phyloP scores from a whole-genome alignment of 2,888 invertebrate genomes.

The Operophtera brumata region DNA sequence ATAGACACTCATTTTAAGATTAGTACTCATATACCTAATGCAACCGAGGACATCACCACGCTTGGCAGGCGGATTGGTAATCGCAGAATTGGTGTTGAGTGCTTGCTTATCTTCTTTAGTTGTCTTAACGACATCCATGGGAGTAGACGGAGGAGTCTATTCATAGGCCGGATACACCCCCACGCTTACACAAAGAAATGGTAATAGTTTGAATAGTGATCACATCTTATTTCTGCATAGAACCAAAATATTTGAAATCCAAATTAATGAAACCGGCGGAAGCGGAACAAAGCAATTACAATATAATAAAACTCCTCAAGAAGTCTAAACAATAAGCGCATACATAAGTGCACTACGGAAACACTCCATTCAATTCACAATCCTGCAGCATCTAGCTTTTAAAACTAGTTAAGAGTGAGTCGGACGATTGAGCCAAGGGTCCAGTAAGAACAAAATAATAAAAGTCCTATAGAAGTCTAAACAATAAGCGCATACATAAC shows the following conservation, averaged over 20 bases:
- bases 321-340: conserved; percentile 17
- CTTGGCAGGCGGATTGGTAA: no score
- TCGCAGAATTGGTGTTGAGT: no score
- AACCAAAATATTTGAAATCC: neutral
- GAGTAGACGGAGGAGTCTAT: no score
- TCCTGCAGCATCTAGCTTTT: conserved; percentile 10
- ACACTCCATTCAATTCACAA: conserved; percentile 18
- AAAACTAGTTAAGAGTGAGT: neutral
- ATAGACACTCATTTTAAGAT: no score
- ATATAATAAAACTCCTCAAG: conserved; percentile 7
- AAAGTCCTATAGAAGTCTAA: conserved; percentile 9
- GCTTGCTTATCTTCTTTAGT: no score
- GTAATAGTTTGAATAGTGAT: no score
- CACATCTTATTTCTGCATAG: neutral
- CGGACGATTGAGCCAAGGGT: neutral
- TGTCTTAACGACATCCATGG: no score
- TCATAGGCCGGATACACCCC: no score
- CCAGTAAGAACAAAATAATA: neutral
- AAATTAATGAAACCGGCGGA: conserved; percentile 8
- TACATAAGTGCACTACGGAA: conserved; percentile 17
- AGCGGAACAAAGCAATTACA: conserved; percentile 15
- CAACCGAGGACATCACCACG: no score
- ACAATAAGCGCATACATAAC: conserved; percentile 18
- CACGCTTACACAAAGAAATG: no score
- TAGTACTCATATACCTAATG: no score